Percentiles rank a stretch among this genome's conserved stretches.
Conservation (phyloP, 64 coral and sea anemone species). For the Anthopleura sola region DNA sequence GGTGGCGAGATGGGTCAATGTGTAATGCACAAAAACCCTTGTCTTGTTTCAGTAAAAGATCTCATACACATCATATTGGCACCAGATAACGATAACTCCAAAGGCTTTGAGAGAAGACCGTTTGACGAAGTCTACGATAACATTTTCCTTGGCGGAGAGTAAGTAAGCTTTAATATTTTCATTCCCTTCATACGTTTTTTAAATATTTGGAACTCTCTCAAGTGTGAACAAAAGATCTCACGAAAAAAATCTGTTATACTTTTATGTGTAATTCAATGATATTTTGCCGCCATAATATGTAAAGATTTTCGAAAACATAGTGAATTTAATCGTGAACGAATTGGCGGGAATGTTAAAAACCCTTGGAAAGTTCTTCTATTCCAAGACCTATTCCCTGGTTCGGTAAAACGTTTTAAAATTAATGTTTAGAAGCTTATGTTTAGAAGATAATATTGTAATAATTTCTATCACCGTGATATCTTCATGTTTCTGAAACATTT, state of each 20-base stretch:
- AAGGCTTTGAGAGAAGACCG: conserved; percentile 9
- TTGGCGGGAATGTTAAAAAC: background rate
- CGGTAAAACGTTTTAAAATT: no score
- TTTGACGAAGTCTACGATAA: conserved; percentile 81
- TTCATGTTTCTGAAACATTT: no score
- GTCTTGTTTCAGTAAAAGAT: background rate
- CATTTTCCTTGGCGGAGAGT: conserved; percentile 62
- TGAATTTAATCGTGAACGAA: background rate
- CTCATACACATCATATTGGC: background rate
- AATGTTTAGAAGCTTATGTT: no score
- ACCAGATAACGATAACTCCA: conserved; percentile 6
- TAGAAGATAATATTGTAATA: no score
- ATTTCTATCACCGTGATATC: no score
- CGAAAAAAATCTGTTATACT: background rate
- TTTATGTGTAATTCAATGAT: background rate
- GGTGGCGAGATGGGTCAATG: background rate
- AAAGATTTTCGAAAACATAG: background rate
- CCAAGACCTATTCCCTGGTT: no score
- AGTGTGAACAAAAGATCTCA: background rate
- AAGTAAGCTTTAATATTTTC: conserved; percentile 32
- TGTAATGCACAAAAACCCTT: background rate
- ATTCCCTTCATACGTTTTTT: background rate
- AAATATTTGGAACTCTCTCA: background rate
- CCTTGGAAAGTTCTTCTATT: background rate
- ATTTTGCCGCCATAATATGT: background rate